Evolutionary conservation across 2,888 invertebrate genomes (phyloP), one percentile per base, ranked within the genome.

Genomic region (Sinohyriopsis cumingii): DNA sequence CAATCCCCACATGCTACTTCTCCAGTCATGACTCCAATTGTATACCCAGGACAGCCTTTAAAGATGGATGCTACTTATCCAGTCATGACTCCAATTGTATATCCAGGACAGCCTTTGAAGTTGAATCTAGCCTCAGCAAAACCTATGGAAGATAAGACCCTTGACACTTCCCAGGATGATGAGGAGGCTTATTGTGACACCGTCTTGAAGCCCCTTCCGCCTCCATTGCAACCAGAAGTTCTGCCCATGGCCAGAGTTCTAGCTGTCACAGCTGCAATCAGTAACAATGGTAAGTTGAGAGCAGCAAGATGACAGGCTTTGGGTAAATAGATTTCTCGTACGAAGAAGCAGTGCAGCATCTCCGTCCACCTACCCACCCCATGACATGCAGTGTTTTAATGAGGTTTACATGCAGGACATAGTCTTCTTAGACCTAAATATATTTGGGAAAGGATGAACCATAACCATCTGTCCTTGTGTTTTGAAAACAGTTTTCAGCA

Each of bases 141-240:
- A 3, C 59, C 45, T 1, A 54, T 19, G 57, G 56, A 60, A n/a
- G 62, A 62, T 20, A 56, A 22, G 45, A 28, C 64, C 15, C 5
- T 69, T 6, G 18, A 65, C 19, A 68, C 70, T 24, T 63, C 67
- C 15, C 45, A 12, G 45, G 45, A 55, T 22, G 63, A n/a, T 15
- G 63, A 61, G 5, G 53, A 22, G 33, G 22, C 33, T 6, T 63
- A 45, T n/a, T 67, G 71, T 53, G 69, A 68, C 25, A 59, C 70
- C 22, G 76, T 77, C 2, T 67, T 79, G 15, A 73, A 69, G 24
- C 79, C 79, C 4, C 73, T 86, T 5, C 84, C 84, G 0, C 72
- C 81, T 9, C 87, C 87, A 0, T 70, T 87, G 61, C 68, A 75
- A 45, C 87, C 87, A 5, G 80, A 81, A 55, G 73, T 79, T 18